phyloP scores from a whole-genome alignment of 2,113 vertebrate species.

The Leptobrachium leishanense region DNA sequence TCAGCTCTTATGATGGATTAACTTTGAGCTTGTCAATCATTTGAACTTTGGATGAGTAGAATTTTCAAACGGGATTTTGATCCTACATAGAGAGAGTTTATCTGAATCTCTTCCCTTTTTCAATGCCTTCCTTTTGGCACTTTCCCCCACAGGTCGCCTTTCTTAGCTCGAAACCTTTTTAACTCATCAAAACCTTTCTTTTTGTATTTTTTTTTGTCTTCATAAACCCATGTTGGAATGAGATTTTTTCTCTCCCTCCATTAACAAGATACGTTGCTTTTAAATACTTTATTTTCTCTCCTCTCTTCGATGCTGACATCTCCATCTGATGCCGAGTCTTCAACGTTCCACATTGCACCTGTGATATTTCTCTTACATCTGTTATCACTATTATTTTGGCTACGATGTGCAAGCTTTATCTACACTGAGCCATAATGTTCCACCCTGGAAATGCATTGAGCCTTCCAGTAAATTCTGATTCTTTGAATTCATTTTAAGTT shows the following conservation, averaged over 20 bases:
- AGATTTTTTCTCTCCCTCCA: conserved; percentile 10
- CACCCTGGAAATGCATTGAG: conserved; percentile 28
- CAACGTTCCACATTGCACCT: conserved; percentile 41
- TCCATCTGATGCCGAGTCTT: conserved; percentile 45
- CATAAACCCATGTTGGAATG: conserved; percentile 17
- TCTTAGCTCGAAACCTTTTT: conserved; percentile 12
- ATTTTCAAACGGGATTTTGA: conserved; percentile 40
- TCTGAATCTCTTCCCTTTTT: conserved; percentile 24
- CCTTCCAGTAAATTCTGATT: conserved; percentile 25
- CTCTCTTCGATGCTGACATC: conserved; percentile 42
- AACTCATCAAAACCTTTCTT: conserved; percentile 17
- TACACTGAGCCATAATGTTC: conserved; percentile 33
- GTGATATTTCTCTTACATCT: conserved; percentile 45
- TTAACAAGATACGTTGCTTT: conserved; percentile 32
- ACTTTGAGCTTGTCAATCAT: conserved; percentile 22
- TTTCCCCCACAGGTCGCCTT: conserved; percentile 19
- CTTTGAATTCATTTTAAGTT: conserved; percentile 28
- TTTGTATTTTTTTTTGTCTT: conserved; percentile 25
- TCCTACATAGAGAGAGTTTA: conserved; percentile 28
- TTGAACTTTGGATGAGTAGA: conserved; percentile 31
- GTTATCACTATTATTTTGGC: conserved; percentile 40
- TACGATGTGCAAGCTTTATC: conserved; percentile 30
- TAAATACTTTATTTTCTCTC: conserved; percentile 36
- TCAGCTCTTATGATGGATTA: conserved; percentile 24
- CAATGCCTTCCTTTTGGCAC: conserved; percentile 19